phyloP scores from a whole-genome alignment of 92 coral and sea anemone species.

The Porites evermanni region DNA sequence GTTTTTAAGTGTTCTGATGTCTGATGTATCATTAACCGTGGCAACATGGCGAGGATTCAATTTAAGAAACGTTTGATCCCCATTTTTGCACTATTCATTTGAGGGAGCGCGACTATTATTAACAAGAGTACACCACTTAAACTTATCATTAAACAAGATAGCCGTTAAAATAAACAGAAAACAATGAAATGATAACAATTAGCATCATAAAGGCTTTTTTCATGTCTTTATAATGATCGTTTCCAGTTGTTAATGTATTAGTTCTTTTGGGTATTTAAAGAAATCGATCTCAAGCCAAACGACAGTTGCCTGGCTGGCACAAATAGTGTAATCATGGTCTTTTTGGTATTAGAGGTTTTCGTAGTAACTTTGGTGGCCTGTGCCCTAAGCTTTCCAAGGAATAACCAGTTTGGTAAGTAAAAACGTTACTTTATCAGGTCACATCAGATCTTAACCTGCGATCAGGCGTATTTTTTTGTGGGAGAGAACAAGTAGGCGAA shows the following conservation, averaged over 20 bases:
- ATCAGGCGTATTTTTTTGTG: neutral
- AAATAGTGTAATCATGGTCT: neutral
- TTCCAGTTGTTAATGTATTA: neutral
- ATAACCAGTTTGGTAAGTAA: conserved; percentile 14
- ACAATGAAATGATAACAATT: neutral
- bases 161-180: neutral
- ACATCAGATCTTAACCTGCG: neutral
- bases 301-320: neutral
- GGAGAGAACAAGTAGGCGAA: too few relatives aligned
- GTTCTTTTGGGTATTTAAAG: neutral
- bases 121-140: neutral
- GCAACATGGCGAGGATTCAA: neutral
- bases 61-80: neutral
- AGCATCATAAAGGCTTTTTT: neutral
- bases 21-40: neutral
- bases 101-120: neutral
- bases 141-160: neutral
- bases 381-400: conserved; percentile 7
- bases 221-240: neutral
- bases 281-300: neutral
- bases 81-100: neutral
- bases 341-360: conserved; percentile 26
- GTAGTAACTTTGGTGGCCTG: conserved; percentile 17
- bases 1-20: neutral
- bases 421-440: neutral